Evolutionary conservation across 2,888 invertebrate species (phyloP).

Genomic region (Agonum fuliginosum): DNA sequence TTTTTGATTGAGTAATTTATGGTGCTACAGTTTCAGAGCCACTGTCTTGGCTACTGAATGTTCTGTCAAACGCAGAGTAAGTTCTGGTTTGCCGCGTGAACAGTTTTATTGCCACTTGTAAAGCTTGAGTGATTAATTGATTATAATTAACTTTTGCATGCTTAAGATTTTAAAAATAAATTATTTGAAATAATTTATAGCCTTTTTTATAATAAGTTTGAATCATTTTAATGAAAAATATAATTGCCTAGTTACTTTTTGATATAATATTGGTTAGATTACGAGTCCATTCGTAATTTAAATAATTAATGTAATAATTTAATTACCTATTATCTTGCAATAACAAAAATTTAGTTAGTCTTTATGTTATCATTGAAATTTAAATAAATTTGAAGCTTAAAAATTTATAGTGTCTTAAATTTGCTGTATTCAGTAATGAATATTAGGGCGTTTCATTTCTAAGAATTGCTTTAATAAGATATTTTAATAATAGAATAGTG

Average conservation of each 20-base stretch:
- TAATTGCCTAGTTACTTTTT: too few relatives aligned
- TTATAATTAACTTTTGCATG: constrained; percentile 14
- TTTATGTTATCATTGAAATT: too few relatives aligned
- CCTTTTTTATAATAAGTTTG: not conserved
- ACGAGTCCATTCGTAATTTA: too few relatives aligned
- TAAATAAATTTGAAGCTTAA: too few relatives aligned
- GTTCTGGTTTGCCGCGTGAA: constrained; percentile 59
- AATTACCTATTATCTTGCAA: too few relatives aligned
- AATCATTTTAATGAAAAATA: not conserved
- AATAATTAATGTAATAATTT: too few relatives aligned
- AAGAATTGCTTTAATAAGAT: not conserved
- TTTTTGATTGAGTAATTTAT: constrained; percentile 49
- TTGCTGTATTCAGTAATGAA: too few relatives aligned
- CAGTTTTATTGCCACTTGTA: constrained; percentile 20
- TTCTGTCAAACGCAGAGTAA: constrained; percentile 66
- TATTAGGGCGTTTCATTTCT: not conserved
- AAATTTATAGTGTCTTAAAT: too few relatives aligned
- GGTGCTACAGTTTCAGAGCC: constrained; percentile 68
- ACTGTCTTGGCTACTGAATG: constrained; percentile 69
- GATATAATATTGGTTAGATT: too few relatives aligned
- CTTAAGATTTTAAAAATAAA: not conserved
- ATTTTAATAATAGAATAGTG: not conserved
- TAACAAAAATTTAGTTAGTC: too few relatives aligned
- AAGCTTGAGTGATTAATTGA: constrained; percentile 29
- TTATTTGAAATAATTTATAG: not conserved